Percentiles rank a stretch among this genome's conserved stretches.
These are phyloP conservation scores for Deroplatys truncata DNA, from an alignment of 2,888 invertebrate genomes.

Conservation along the genomic window DNA sequence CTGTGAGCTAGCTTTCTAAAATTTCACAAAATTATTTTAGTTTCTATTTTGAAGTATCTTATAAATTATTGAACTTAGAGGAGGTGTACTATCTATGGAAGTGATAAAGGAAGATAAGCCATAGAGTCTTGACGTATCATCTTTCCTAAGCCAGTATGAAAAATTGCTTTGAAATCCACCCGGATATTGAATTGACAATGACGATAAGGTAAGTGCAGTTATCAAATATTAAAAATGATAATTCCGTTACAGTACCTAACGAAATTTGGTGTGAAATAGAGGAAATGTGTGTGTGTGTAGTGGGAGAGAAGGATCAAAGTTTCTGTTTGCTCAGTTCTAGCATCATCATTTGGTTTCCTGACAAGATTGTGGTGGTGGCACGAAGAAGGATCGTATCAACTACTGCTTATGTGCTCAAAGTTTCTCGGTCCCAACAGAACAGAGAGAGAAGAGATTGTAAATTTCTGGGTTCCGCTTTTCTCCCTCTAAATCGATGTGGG, in stretches of 20 bases:
- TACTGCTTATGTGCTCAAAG: neutral
- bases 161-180: no score
- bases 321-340: neutral
- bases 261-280: neutral
- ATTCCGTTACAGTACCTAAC: neutral
- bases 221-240: neutral
- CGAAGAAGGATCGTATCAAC: neutral
- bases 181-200: neutral
- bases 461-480: conserved; percentile 30
- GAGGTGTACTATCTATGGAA: no score
- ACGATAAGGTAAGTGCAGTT: neutral
- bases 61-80: no score
- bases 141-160: no score
- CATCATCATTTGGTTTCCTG: neutral
- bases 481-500: conserved; percentile 31
- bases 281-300: neutral
- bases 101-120: no score
- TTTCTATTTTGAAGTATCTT: no score
- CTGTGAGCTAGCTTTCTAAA: no score
- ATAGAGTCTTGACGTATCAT: no score
- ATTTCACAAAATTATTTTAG: no score
- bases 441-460: conserved; percentile 22
- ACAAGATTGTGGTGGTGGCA: neutral
- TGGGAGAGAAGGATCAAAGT: neutral
- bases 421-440: neutral